Evolutionary conservation across 2,797 vertebrate genomes (phyloP).

Genomic region (Pogoniulus pusillus): DNA sequence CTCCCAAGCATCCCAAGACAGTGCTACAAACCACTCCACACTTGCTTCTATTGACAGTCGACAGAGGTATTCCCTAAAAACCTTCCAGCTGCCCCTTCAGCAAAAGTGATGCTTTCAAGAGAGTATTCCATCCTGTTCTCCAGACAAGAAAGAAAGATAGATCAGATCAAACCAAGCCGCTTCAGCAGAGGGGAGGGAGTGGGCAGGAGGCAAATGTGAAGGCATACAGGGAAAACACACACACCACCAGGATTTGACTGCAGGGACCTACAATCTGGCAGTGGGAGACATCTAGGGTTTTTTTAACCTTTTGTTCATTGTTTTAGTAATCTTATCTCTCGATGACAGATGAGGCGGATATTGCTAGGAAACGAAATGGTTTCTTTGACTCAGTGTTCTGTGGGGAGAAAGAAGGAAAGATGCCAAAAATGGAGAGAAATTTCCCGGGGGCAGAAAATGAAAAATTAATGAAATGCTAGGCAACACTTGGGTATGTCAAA

Average conservation of each 20-base stretch:
- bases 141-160: neutral
- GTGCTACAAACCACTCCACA: neutral
- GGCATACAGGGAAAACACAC: slow-evolving; percentile 20
- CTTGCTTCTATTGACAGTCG: neutral
- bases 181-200: neutral
- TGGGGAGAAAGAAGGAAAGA: slow-evolving; percentile 41
- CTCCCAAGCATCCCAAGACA: neutral
- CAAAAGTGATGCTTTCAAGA: slow-evolving; percentile 7
- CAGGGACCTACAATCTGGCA: slow-evolving; percentile 34
- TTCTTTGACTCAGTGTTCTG: slow-evolving; percentile 63
- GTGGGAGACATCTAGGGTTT: slow-evolving; percentile 13
- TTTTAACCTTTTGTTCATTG: slow-evolving; percentile 63
- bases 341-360: slow-evolving; percentile 71
- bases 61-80: neutral
- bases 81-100: neutral
- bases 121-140: neutral
- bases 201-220: slow-evolving; percentile 6
- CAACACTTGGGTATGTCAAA: slow-evolving; percentile 47
- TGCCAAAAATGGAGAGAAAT: slow-evolving; percentile 59
- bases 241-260: neutral
- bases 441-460: slow-evolving; percentile 63
- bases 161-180: neutral
- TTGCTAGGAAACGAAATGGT: slow-evolving; percentile 70
- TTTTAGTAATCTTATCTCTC: slow-evolving; percentile 72
- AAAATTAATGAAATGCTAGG: slow-evolving; percentile 68